A percentile compares a stretch with the other conserved stretches of the same genome.
phyloP scores from a whole-genome alignment of 2,888 invertebrate genomes.

The Spodoptera exigua region DNA sequence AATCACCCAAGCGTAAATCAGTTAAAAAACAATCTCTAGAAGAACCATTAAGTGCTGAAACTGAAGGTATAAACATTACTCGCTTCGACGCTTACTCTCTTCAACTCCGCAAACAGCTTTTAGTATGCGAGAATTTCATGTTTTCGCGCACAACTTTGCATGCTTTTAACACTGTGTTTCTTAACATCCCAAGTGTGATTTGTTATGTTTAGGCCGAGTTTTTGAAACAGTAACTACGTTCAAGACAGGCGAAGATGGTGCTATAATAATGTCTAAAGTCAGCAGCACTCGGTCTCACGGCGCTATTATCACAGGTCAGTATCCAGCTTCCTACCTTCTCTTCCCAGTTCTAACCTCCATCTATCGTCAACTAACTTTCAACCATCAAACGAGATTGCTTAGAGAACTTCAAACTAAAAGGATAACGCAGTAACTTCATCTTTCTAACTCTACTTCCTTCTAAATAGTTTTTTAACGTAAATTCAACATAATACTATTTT shows the following conservation, averaged over 20 bases:
- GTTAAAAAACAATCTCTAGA: conserved; percentile 81
- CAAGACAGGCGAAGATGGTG: conserved; percentile 85
- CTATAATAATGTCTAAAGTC: conserved; percentile 88
- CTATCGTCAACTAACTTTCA: conserved; percentile 47
- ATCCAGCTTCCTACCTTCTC: conserved; percentile 78
- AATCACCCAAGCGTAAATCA: conserved; percentile 81
- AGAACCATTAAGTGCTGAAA: conserved; percentile 86
- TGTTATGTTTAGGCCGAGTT: conserved; percentile 88
- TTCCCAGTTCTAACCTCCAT: conserved; percentile 68
- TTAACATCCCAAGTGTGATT: conserved; percentile 86
- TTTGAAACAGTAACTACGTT: conserved; percentile 88
- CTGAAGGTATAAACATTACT: conserved; percentile 83
- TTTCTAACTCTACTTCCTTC: conserved; percentile 60
- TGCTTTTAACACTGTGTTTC: conserved; percentile 82
- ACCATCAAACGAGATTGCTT: conserved; percentile 40
- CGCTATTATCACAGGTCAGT: conserved; percentile 91
- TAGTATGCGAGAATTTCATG: conserved; percentile 73
- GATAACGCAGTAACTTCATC: conserved; percentile 66
- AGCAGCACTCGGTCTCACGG: conserved; percentile 91
- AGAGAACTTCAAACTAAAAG: conserved; percentile 56
- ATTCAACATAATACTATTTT: conserved; percentile 83
- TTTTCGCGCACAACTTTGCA: conserved; percentile 80
- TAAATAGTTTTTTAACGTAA: conserved; percentile 63
- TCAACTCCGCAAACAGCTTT: conserved; percentile 82
- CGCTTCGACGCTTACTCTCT: conserved; percentile 79